A percentile compares a stretch with the other conserved stretches of the same genome.
Evolutionary conservation across 2,113 vertebrate genomes (phyloP).

Genomic region (Semnornis frantzii): DNA sequence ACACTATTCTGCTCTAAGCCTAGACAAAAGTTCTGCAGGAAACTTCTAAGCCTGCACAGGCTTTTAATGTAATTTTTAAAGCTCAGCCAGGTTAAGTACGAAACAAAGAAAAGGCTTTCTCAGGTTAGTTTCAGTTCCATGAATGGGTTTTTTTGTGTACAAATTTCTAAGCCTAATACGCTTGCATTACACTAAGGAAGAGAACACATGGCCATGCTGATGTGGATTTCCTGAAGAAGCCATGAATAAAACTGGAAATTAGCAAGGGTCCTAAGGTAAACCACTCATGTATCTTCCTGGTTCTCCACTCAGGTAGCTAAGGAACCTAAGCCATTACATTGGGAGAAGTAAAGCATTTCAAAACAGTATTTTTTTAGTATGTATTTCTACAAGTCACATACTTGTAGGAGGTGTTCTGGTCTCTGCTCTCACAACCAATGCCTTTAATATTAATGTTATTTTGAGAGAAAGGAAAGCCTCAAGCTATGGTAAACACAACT

Average conservation of each 20-base stretch:
- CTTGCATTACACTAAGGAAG: neutral
- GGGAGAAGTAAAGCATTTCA: neutral
- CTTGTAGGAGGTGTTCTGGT: neutral
- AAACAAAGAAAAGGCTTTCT: neutral
- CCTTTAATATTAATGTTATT: neutral
- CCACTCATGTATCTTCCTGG: neutral
- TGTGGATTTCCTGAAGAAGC: neutral
- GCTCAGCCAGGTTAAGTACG: neutral
- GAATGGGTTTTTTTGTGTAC: neutral
- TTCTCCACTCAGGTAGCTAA: neutral
- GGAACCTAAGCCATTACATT: neutral
- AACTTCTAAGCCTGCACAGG: neutral
- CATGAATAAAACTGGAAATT: neutral
- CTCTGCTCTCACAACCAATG: neutral
- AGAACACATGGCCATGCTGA: neutral
- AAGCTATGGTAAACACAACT: neutral
- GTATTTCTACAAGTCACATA: neutral
- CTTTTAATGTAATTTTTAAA: neutral
- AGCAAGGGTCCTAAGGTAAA: neutral
- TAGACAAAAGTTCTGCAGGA: neutral
- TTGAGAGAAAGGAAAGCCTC: conserved; percentile 9
- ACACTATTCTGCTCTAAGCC: neutral
- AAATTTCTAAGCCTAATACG: neutral
- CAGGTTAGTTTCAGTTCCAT: neutral
- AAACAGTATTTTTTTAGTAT: neutral